Percentiles rank a stretch among this genome's conserved stretches.
These are phyloP conservation scores for Eudemis profundana DNA, from an alignment of 2,888 invertebrate genomes.

Conservation along the genomic window DNA sequence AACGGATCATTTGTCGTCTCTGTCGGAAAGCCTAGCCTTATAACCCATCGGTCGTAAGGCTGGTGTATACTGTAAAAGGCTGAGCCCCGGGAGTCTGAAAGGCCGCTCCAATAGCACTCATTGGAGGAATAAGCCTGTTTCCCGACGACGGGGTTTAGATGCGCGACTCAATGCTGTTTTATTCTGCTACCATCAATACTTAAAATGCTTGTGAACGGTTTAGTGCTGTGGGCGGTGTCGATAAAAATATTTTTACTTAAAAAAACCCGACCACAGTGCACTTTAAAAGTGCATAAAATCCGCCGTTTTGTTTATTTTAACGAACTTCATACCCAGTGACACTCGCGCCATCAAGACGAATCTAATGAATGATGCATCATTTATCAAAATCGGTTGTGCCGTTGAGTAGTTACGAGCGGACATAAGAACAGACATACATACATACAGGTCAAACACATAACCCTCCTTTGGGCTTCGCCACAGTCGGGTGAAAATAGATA, in stretches of 20 bases:
- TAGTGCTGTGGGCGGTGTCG: constrained; percentile 59
- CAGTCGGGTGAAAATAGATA: no score
- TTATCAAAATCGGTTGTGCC: no score
- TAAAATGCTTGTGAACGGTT: constrained; percentile 77
- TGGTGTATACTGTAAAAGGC: constrained; percentile 80
- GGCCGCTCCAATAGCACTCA: constrained; percentile 79
- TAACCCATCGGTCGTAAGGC: constrained; percentile 81
- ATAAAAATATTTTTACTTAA: constrained; percentile 47
- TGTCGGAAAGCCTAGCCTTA: constrained; percentile 73
- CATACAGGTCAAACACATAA: no score
- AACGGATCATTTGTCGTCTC: constrained; percentile 68
- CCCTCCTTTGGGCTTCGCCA: no score
- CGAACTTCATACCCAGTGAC: no score
- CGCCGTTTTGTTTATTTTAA: no score
- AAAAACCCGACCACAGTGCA: no score
- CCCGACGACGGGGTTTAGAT: constrained; percentile 81
- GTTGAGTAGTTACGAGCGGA: no score
- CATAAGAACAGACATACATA: no score
- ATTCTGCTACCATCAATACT: constrained; percentile 84
- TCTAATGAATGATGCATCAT: no score
- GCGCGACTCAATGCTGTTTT: constrained; percentile 83
- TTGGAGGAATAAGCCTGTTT: constrained; percentile 84
- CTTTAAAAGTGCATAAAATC: no score
- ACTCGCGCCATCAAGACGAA: no score
- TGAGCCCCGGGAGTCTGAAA: constrained; percentile 79